Evolutionary conservation across 2,797 vertebrate species (phyloP).

Genomic region (Pantherophis alleghaniensis): DNA sequence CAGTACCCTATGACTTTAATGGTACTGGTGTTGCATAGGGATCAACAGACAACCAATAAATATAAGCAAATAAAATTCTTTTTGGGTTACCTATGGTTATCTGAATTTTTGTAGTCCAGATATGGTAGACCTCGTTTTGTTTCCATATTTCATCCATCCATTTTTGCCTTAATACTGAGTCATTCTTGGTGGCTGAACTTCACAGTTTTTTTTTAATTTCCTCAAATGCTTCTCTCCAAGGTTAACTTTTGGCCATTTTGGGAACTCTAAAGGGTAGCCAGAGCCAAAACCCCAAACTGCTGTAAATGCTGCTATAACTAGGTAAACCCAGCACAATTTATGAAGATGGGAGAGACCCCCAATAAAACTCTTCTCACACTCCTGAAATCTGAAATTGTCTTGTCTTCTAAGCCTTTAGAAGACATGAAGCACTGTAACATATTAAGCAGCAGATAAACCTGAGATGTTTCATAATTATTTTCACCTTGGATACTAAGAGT

Average conservation of each 20-base stretch:
- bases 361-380: not conserved
- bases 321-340: not conserved
- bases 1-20: not conserved
- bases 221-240: not conserved
- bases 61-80: not conserved
- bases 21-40: not conserved
- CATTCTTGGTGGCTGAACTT: not conserved
- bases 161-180: not conserved
- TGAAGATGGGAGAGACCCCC: not conserved
- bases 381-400: not conserved
- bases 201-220: not conserved
- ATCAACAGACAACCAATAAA: not conserved
- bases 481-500: not conserved
- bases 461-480: not conserved
- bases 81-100: not conserved
- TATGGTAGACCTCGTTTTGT: not conserved
- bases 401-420: not conserved
- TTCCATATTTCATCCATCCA: not conserved
- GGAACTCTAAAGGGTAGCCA: not conserved
- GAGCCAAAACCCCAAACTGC: not conserved
- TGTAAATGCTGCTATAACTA: not conserved
- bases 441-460: not conserved
- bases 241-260: not conserved
- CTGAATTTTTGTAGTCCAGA: not conserved
- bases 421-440: not conserved